These are phyloP conservation scores for Corella eumyota DNA, from an alignment of 23 tunicate genomes.

Conservation along the genomic window DNA sequence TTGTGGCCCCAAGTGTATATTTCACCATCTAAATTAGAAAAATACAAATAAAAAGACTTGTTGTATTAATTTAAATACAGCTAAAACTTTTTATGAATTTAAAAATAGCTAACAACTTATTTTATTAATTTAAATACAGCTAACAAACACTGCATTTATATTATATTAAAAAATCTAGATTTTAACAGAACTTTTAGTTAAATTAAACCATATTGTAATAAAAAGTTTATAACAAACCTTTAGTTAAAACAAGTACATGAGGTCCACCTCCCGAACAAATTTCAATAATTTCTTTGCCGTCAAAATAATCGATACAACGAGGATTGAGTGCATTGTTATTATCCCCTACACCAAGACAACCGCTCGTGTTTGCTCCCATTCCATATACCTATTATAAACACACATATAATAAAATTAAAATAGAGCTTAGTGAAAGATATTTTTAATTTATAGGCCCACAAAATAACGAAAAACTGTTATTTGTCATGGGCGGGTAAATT, in stretches of 20 bases:
- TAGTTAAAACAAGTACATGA: conserved; percentile 65
- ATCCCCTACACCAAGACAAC: conserved; percentile 84
- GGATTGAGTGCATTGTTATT: conserved; percentile 50
- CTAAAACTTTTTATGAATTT: too few species aligned
- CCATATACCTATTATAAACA: conserved; percentile 37
- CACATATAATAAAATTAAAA: too few species aligned
- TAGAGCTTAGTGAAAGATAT: too few species aligned
- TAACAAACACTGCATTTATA: not conserved
- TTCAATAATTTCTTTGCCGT: conserved; percentile 37
- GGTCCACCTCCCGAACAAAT: conserved; percentile 85
- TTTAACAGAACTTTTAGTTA: too few species aligned
- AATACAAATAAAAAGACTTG: too few species aligned
- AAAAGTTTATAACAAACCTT: too few species aligned
- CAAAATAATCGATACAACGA: conserved; percentile 26
- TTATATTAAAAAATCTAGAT: not conserved
- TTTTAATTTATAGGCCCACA: not conserved
- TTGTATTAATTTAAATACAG: too few species aligned
- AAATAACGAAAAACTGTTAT: not conserved
- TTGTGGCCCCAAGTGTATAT: conserved; percentile 94
- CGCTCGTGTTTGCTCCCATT: conserved; percentile 73
- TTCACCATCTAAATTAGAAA: conserved; percentile 52
- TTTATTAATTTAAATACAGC: not conserved
- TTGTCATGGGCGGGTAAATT: too few species aligned
- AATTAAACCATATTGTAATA: too few species aligned
- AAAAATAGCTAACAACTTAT: not conserved